These are phyloP conservation scores for Globodera rostochiensis DNA, from an alignment of 1,140 invertebrate species.

Conservation along the genomic window DNA sequence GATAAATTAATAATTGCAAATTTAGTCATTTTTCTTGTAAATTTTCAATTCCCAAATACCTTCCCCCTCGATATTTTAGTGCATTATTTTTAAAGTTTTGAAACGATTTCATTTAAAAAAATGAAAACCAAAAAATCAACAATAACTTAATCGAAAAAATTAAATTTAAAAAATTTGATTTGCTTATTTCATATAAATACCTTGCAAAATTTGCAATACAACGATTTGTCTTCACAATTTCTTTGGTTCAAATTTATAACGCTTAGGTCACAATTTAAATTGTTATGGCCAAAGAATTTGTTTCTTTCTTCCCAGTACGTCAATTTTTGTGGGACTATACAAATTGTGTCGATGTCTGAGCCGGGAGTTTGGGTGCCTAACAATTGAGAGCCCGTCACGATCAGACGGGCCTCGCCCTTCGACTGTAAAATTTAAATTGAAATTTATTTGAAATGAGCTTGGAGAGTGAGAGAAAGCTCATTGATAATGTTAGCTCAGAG, in stretches of 20 bases:
- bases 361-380: not conserved
- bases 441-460: no score
- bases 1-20: no score
- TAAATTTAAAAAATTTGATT: no score
- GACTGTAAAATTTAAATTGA: not conserved
- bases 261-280: not conserved
- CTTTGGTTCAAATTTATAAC: not conserved
- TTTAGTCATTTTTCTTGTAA: no score
- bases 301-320: not conserved
- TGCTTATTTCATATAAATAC: not conserved
- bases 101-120: no score
- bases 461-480: no score
- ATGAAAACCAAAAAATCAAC: no score
- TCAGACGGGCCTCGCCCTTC: not conserved
- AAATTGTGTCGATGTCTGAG: slow-evolving; percentile 1
- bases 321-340: not conserved
- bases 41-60: no score
- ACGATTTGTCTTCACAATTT: not conserved
- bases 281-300: not conserved
- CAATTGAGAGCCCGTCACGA: not conserved
- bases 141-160: no score
- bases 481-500: no score
- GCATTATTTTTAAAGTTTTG: no score
- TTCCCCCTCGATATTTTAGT: no score
- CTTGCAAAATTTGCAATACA: not conserved